Evolutionary conservation across 1,140 invertebrate species (phyloP).

Genomic region (Eubasilissa regina): DNA sequence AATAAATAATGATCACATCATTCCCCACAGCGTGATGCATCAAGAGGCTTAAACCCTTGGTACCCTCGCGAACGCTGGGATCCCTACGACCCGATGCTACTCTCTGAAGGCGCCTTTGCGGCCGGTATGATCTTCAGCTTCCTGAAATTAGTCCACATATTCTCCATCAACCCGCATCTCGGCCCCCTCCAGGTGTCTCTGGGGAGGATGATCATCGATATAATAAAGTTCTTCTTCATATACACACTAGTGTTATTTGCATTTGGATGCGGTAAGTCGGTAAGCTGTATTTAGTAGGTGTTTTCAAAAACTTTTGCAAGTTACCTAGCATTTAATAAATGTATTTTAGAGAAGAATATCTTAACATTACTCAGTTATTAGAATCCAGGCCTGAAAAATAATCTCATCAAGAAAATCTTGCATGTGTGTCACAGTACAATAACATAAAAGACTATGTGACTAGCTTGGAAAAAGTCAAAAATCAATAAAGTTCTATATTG

Average conservation of each 20-base stretch:
- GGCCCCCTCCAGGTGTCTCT: slow-evolving; percentile 91
- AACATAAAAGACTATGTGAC: too few relatives aligned
- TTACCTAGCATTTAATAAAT: too few relatives aligned
- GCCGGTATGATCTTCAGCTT: slow-evolving; percentile 97
- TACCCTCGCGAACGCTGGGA: slow-evolving; percentile 91
- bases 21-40: slow-evolving; percentile 78
- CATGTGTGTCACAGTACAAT: too few relatives aligned
- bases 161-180: slow-evolving; percentile 95
- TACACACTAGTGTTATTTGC: slow-evolving; percentile 92
- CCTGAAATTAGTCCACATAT: slow-evolving; percentile 95
- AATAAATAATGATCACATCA: background rate
- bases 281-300: background rate
- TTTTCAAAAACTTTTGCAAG: background rate
- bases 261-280: slow-evolving; percentile 85
- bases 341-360: too few relatives aligned
- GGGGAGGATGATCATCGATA: slow-evolving; percentile 93
- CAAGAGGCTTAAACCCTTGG: slow-evolving; percentile 82
- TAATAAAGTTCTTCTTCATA: slow-evolving; percentile 95
- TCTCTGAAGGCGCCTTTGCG: slow-evolving; percentile 95
- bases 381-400: too few relatives aligned
- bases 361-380: too few relatives aligned
- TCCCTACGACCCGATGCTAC: slow-evolving; percentile 93
- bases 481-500: too few relatives aligned
- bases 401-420: too few relatives aligned
- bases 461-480: too few relatives aligned